phyloP scores from a whole-genome alignment of 2,888 invertebrate species.

The Drosophila austrosaltans region DNA sequence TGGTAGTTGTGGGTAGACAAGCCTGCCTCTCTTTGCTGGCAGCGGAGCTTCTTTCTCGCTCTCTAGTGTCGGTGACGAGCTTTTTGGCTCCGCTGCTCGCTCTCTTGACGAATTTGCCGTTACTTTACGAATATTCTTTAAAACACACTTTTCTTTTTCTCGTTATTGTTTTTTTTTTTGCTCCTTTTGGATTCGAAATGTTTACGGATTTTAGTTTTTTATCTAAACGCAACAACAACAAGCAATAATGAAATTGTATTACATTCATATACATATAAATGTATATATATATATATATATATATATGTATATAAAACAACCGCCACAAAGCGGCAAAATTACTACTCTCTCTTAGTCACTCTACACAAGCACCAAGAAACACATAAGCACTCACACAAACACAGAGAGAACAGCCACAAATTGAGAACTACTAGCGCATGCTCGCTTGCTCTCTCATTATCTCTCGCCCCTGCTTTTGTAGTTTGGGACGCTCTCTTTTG shows the following conservation, averaged over 20 bases:
- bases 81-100: constrained; percentile 10
- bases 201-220: neutral
- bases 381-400: constrained; percentile 35
- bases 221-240: constrained; percentile 5
- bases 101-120: constrained; percentile 21
- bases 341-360: constrained; percentile 18
- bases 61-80: neutral
- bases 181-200: neutral
- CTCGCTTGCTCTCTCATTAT: constrained; percentile 48
- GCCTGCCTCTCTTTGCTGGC: constrained; percentile 16
- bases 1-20: constrained; percentile 1
- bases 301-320: neutral
- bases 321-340: constrained; percentile 7
- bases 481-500: constrained; percentile 66
- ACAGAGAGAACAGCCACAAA: constrained; percentile 25
- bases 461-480: constrained; percentile 54
- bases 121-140: constrained; percentile 14
- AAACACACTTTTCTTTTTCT: constrained; percentile 4
- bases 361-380: constrained; percentile 9
- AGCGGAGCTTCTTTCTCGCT: constrained; percentile 14
- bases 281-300: neutral
- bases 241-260: neutral
- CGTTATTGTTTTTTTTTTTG: constrained; percentile 3
- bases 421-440: constrained; percentile 48
- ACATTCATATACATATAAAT: neutral